A percentile compares a stretch with the other conserved stretches of the same genome.
Evolutionary conservation across 1,140 invertebrate species (phyloP).

Genomic region (Panagrolaimus sp.): DNA sequence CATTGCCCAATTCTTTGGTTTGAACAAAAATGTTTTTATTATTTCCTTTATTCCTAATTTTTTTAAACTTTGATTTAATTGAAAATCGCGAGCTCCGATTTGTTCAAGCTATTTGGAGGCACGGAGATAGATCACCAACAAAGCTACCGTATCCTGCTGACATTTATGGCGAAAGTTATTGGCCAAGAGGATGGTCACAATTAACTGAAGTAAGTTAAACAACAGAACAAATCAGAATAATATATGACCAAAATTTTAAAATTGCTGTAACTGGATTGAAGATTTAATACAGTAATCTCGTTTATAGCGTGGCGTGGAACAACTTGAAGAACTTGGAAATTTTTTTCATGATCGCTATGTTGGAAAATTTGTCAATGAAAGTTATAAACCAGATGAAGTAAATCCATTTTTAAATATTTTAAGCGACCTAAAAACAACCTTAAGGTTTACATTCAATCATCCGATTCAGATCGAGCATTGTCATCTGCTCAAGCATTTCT

Average conservation of each 20-base stretch:
- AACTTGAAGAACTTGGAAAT: constrained; percentile 20
- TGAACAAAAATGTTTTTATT: neutral
- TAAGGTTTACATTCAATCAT: constrained; percentile 31
- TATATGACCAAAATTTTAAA: constrained; percentile 7
- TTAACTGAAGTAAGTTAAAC: constrained; percentile 69
- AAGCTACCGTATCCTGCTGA: constrained; percentile 67
- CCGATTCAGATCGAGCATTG: constrained; percentile 26
- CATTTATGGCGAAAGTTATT: constrained; percentile 66
- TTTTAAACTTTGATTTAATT: constrained; percentile 29
- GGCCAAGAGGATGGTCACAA: constrained; percentile 72
- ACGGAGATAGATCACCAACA: constrained; percentile 74
- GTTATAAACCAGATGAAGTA: constrained; percentile 13
- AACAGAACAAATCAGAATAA: too few relatives aligned
- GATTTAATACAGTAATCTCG: neutral
- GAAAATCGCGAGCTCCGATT: constrained; percentile 11
- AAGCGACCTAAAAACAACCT: too few relatives aligned
- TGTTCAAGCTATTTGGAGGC: constrained; percentile 60
- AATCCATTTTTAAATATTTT: neutral
- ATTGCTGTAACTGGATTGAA: too few relatives aligned
- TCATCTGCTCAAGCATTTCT: constrained; percentile 29
- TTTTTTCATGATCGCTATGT: constrained; percentile 25
- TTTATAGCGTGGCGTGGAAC: constrained; percentile 60
- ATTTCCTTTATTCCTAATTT: neutral
- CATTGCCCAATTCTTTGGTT: neutral
- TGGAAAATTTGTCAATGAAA: constrained; percentile 10